Conservation (phyloP, 2,113 vertebrate genomes). For the Eudorcas thomsonii region DNA sequence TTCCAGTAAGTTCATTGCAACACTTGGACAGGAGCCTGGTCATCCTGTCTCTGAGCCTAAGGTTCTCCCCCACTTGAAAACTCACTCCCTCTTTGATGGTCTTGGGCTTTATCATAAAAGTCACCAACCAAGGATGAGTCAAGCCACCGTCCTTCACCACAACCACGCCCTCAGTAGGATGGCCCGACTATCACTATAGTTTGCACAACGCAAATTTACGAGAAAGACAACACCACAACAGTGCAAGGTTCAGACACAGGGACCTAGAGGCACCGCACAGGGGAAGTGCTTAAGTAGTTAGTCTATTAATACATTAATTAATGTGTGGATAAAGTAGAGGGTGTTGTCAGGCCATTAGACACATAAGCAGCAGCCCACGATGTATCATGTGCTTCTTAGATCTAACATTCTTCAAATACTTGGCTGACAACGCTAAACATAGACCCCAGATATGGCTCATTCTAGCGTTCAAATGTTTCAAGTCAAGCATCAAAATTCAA, state of each 20-base stretch:
- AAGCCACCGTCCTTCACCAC: background rate
- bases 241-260: background rate
- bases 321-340: background rate
- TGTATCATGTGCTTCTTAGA: background rate
- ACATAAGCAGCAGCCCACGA: background rate
- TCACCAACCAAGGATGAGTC: background rate
- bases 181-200: rapidly evolving
- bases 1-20: background rate
- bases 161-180: rapidly evolving
- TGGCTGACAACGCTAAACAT: background rate
- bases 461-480: background rate
- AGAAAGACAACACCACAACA: rapidly evolving
- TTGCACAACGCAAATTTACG: background rate
- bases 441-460: background rate
- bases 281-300: background rate
- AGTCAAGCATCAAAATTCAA: background rate
- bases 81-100: background rate
- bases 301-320: background rate
- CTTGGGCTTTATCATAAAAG: background rate
- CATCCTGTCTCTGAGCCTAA: background rate
- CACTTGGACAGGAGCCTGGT: background rate
- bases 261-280: background rate
- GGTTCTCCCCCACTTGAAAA: background rate
- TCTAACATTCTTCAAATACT: background rate
- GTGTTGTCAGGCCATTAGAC: background rate